These are phyloP conservation scores for Napeogenes sylphis DNA, from an alignment of 2,888 invertebrate species.

Conservation along the genomic window DNA sequence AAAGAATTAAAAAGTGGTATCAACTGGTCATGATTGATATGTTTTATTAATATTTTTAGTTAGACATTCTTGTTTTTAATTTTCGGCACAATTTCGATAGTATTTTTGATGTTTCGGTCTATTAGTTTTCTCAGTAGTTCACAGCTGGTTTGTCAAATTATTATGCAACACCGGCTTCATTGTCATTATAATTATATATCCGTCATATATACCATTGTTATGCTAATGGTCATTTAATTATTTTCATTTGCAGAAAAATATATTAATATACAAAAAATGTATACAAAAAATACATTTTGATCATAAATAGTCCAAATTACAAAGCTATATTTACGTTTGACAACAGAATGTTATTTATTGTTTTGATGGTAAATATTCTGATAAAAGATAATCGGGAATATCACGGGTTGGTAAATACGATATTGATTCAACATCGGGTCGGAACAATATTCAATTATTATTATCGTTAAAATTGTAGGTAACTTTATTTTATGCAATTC, in stretches of 20 bases:
- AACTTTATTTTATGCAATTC: too few species aligned
- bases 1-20: neutral
- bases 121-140: too few species aligned
- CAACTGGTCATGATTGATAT: neutral
- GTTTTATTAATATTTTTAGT: neutral
- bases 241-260: too few species aligned
- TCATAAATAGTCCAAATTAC: neutral
- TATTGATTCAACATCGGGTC: slow-evolving; percentile 2
- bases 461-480: too few species aligned
- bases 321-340: neutral
- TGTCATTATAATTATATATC: too few species aligned
- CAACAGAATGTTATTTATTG: neutral
- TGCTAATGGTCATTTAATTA: too few species aligned
- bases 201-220: too few species aligned
- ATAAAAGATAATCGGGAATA: neutral
- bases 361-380: neutral
- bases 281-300: neutral
- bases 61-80: too few species aligned
- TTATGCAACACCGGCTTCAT: too few species aligned
- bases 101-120: too few species aligned
- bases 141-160: too few species aligned
- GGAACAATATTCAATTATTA: neutral
- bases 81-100: too few species aligned
- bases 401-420: neutral
- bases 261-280: neutral